A percentile compares a stretch with the other conserved stretches of the same genome.
phyloP scores from a whole-genome alignment of 2,888 invertebrate species.

The Apamea epomidion region DNA sequence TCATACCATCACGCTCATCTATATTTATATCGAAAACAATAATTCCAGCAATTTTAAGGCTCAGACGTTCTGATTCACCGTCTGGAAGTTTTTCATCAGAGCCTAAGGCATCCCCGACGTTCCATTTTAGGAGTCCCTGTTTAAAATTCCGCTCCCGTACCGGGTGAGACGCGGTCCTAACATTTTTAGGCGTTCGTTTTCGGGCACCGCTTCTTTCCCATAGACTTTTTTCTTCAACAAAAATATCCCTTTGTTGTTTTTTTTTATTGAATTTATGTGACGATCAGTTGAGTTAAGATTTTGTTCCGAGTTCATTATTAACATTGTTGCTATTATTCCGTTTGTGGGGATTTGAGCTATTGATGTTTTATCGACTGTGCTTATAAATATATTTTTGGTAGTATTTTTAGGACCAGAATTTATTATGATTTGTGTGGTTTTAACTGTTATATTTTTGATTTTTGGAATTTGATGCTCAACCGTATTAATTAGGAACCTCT shows the following conservation, averaged over 20 bases:
- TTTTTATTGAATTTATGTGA: slow-evolving; percentile 71
- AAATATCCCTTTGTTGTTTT: slow-evolving; percentile 72
- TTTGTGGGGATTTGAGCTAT: slow-evolving; percentile 39
- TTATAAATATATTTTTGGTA: not conserved
- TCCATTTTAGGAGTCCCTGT: slow-evolving; percentile 84
- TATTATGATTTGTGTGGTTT: slow-evolving; percentile 10
- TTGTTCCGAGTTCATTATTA: slow-evolving; percentile 65
- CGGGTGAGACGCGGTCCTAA: slow-evolving; percentile 80
- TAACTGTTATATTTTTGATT: slow-evolving; percentile 11
- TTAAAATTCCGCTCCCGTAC: slow-evolving; percentile 88
- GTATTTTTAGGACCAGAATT: slow-evolving; percentile 5
- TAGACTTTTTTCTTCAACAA: slow-evolving; percentile 74
- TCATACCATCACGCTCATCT: slow-evolving; percentile 53
- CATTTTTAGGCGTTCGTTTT: slow-evolving; percentile 87
- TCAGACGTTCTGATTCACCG: slow-evolving; percentile 72
- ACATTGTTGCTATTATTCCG: slow-evolving; percentile 51
- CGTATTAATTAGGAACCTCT: slow-evolving; percentile 9
- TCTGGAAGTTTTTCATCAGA: slow-evolving; percentile 75
- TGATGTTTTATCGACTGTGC: slow-evolving; percentile 50
- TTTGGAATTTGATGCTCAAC: slow-evolving; percentile 3
- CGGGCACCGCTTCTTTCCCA: slow-evolving; percentile 81
- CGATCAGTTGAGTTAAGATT: slow-evolving; percentile 65
- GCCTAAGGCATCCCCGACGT: slow-evolving; percentile 76
- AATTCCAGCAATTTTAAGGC: slow-evolving; percentile 60
- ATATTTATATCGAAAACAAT: slow-evolving; percentile 66